Conservation (phyloP, 2,113 vertebrate species). For the Alethe castanea region DNA sequence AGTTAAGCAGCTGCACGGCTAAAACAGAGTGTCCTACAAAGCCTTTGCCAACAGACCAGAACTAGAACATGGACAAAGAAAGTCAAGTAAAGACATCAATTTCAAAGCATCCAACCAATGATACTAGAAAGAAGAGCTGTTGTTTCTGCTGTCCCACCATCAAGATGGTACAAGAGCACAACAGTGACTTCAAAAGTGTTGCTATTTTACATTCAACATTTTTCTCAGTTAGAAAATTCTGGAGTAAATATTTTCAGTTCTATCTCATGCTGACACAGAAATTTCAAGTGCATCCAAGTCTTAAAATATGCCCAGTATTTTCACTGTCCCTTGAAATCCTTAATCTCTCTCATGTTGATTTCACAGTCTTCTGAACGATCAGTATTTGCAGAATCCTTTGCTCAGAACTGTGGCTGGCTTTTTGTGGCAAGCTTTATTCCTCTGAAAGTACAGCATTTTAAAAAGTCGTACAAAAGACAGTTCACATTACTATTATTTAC, state of each 20-base stretch:
- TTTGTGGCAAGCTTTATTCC: not conserved
- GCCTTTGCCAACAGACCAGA: slow-evolving; percentile 4
- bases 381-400: not conserved
- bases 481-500: not conserved
- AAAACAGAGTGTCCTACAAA: not conserved
- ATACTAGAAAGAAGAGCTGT: not conserved
- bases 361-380: not conserved
- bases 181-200: not conserved
- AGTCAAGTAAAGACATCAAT: not conserved
- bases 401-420: not conserved
- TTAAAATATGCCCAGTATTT: not conserved
- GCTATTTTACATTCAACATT: not conserved
- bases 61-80: not conserved
- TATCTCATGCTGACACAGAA: not conserved
- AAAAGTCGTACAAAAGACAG: not conserved
- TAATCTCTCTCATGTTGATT: not conserved
- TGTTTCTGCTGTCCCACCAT: not conserved
- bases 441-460: not conserved
- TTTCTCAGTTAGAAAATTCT: not conserved
- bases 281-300: not conserved
- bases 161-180: not conserved
- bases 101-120: not conserved
- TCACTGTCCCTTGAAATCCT: not conserved
- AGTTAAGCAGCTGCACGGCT: not conserved
- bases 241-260: not conserved